Base-by-base conservation (phyloP, 2,888 invertebrate genomes). In the Limnephilus auricula region DNA sequence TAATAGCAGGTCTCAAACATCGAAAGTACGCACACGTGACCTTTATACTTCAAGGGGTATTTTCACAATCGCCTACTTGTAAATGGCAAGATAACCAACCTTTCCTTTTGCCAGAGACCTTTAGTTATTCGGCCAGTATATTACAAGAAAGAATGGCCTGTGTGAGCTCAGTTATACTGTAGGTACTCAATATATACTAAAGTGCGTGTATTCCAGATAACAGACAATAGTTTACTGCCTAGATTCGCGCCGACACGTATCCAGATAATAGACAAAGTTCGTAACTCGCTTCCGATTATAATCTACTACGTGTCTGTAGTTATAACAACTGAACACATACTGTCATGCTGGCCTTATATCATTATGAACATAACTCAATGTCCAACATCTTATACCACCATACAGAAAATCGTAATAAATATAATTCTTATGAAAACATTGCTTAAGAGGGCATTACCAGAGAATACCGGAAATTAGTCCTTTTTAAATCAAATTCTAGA, bases 11-110 rank as follows among this genome's bases (percentile, higher is more conserved):
- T 65, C 65, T 65, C 65, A 25, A 25, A 65, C 25, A 65, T 65
- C 9, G 25, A 1, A 65, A 45, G 34, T 45, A 85, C 40, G 9
- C 40, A 12, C 85, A 85, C 85, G 30, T 85, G 13, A 85, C 85
- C 85, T 85, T 85, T 85, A 30, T 30, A 31, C 25, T 34, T 82
- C 12, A 25, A 4, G 85, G 85, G n/a, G 40, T 40, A 85, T 85
- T 85, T 85, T 85, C 85, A 40, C 85, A 40, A 30, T 40, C n/a
- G 40, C n/a, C 45, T 85, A 45, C 85, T 85, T 85, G 40, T 85
- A 85, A 85, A 85, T 85, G 85, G 85, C 85, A 85, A 37, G 34
- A 40, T 37, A 40, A 85, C n/a, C 85, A 30, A n/a, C 34, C 85
- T 34, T 45, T 37, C 85, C 45, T 25, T 85, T 37, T n/a, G 40